phyloP scores from a whole-genome alignment of 2,797 vertebrate genomes.

The Tinamus major region DNA sequence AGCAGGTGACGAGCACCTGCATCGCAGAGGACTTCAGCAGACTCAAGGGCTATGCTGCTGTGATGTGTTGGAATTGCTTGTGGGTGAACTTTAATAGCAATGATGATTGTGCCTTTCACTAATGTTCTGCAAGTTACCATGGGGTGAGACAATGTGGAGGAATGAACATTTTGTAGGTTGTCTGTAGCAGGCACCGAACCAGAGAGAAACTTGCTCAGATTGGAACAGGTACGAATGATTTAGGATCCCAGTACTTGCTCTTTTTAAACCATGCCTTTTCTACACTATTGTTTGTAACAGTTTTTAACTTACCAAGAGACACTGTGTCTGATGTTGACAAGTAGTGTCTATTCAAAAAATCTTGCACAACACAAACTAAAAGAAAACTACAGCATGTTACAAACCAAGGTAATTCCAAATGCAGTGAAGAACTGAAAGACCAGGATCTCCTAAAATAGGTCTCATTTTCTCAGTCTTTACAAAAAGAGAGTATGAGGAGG shows the following conservation, averaged over 20 bases:
- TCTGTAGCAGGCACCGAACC: neutral
- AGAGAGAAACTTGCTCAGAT: neutral
- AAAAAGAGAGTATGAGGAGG: neutral
- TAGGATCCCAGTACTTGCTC: neutral
- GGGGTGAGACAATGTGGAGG: accelerated
- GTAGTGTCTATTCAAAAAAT: neutral
- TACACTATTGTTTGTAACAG: neutral
- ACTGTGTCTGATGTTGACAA: neutral
- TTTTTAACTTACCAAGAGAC: neutral
- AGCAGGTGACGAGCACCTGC: accelerated
- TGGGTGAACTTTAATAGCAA: neutral
- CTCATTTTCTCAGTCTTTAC: neutral
- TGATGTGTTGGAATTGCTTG: neutral
- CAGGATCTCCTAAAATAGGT: neutral
- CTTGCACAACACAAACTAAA: neutral
- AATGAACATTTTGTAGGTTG: neutral
- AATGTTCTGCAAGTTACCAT: neutral
- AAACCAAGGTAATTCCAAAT: neutral
- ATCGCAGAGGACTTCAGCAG: neutral
- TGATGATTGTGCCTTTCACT: neutral
- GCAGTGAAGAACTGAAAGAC: neutral
- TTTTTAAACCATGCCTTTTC: neutral
- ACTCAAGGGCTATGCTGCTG: neutral
- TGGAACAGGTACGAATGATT: neutral
- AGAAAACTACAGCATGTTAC: neutral